These are phyloP conservation scores for Drosophila merina DNA, from an alignment of 2,888 invertebrate genomes.

Conservation along the genomic window DNA sequence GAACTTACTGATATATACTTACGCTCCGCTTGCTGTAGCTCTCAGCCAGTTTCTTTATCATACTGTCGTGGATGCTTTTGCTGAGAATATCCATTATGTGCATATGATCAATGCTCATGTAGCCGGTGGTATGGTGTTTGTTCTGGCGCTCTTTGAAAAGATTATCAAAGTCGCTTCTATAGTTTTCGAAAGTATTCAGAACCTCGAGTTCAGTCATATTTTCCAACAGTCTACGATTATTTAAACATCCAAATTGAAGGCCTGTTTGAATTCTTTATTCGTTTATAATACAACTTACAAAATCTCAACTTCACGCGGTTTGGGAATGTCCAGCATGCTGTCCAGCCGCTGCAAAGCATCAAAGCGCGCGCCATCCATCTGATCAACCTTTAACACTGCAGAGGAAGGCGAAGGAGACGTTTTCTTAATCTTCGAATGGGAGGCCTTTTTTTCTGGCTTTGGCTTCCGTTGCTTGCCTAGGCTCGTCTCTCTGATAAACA, in stretches of 20 bases:
- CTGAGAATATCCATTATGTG: constrained; percentile 66
- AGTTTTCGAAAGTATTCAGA: constrained; percentile 52
- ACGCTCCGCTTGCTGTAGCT: constrained; percentile 42
- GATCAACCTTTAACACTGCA: constrained; percentile 14
- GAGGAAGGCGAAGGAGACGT: not conserved
- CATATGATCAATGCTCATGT: constrained; percentile 58
- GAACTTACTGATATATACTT: constrained; percentile 28
- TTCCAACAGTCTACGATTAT: constrained; percentile 45
- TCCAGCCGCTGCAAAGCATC: constrained; percentile 36
- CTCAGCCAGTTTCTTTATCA: constrained; percentile 60
- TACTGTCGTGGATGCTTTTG: constrained; percentile 47
- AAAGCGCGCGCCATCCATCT: constrained; percentile 15
- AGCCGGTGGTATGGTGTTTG: constrained; percentile 47
- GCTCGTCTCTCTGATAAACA: constrained; percentile 4
- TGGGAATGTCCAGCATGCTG: constrained; percentile 37
- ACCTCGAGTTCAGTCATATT: constrained; percentile 54
- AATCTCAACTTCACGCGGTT: constrained; percentile 56
- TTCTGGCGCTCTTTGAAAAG: constrained; percentile 54
- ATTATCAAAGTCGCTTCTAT: constrained; percentile 51
- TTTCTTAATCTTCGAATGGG: not conserved
- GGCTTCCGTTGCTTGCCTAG: not conserved
- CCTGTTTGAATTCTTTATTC: constrained; percentile 21
- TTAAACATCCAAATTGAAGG: constrained; percentile 14
- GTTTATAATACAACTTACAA: constrained; percentile 42
- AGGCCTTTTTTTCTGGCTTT: not conserved